Evolutionary conservation across 2,113 vertebrate species (phyloP).

Genomic region (Nanorana parkeri): DNA sequence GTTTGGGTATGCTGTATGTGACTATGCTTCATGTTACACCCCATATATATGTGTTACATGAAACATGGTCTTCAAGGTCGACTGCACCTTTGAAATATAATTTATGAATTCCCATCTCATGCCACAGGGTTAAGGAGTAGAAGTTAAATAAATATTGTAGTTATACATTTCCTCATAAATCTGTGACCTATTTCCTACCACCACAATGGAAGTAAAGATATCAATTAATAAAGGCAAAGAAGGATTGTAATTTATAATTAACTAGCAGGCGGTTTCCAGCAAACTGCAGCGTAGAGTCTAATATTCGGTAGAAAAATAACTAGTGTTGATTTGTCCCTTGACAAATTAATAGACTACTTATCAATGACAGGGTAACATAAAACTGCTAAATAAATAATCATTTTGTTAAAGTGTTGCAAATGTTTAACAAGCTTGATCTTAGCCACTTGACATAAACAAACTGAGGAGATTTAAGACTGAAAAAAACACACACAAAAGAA

Average conservation of each 20-base stretch:
- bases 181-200: slow-evolving; percentile 92
- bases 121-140: not conserved
- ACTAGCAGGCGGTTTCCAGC: slow-evolving; percentile 93
- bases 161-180: slow-evolving; percentile 84
- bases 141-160: slow-evolving; percentile 2
- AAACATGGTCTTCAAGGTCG: no score
- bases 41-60: no score
- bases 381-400: slow-evolving; percentile 99
- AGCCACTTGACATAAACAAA: slow-evolving; percentile 88
- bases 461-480: slow-evolving; percentile 80
- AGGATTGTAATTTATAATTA: slow-evolving; percentile 98
- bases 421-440: slow-evolving; percentile 96
- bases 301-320: slow-evolving; percentile 90
- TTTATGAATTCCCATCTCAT: not conserved
- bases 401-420: slow-evolving; percentile 95
- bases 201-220: slow-evolving; percentile 87
- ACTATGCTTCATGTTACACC: no score
- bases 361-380: slow-evolving; percentile 97
- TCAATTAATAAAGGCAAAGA: slow-evolving; percentile 96
- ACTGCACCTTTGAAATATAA: no score
- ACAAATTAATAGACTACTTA: slow-evolving; percentile 97
- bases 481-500: slow-evolving; percentile 61
- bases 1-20: no score
- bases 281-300: slow-evolving; percentile 91
- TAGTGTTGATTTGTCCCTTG: slow-evolving; percentile 94